A percentile compares a stretch with the other conserved stretches of the same genome.
Conservation (phyloP, 2,888 invertebrate genomes). For the Epinotia nisella region DNA sequence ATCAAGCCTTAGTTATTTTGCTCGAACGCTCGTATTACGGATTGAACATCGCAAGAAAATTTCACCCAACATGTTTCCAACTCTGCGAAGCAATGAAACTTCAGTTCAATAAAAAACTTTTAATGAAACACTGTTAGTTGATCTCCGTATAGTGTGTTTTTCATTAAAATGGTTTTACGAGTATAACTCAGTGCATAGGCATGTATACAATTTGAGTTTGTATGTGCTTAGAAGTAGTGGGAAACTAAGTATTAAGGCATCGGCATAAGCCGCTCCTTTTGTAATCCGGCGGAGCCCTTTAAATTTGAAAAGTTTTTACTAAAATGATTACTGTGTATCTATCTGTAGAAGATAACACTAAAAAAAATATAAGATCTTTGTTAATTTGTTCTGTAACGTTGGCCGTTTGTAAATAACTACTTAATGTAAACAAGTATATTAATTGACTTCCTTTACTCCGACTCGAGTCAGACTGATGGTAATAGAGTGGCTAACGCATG, state of each 20-base stretch:
- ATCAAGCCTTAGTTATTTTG: constrained; percentile 47
- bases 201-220: background rate
- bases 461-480: background rate
- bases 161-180: constrained; percentile 47
- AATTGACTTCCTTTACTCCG: background rate
- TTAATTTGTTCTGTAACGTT: too few relatives aligned
- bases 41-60: constrained; percentile 69
- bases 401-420: too few relatives aligned
- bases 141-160: constrained; percentile 59
- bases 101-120: constrained; percentile 74
- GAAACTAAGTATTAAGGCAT: background rate
- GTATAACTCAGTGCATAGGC: background rate
- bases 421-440: too few relatives aligned
- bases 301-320: background rate
- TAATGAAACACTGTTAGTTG: constrained; percentile 76
- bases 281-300: background rate
- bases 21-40: constrained; percentile 55
- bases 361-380: background rate
- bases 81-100: constrained; percentile 71
- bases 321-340: background rate
- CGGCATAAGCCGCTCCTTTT: background rate
- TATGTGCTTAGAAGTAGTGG: background rate
- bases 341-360: background rate
- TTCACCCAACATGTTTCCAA: constrained; percentile 69
- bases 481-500: background rate